Percentiles rank a stretch among this genome's conserved stretches.
These are phyloP conservation scores for Percopsis transmontana DNA, from an alignment of 2,113 vertebrate genomes.

Conservation along the genomic window DNA sequence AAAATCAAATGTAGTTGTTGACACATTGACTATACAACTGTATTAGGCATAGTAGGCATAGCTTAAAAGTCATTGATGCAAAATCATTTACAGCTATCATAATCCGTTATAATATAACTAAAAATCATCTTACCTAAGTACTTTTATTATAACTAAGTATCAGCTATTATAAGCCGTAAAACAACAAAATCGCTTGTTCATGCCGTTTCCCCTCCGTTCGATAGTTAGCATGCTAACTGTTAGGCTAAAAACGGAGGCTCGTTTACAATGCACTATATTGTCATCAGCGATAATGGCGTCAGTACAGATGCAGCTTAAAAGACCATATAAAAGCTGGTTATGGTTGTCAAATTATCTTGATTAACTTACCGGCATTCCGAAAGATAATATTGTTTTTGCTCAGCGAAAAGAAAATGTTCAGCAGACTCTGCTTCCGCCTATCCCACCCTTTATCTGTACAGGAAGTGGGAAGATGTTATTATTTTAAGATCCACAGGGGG, in stretches of 20 bases:
- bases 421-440: slow-evolving; percentile 72
- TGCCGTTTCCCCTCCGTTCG: not conserved
- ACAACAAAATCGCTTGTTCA: not conserved
- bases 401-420: slow-evolving; percentile 36
- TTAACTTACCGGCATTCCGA: slow-evolving; percentile 86
- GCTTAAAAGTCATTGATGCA: not conserved
- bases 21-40: not conserved
- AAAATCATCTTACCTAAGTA: not conserved
- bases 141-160: not conserved
- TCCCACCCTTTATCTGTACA: slow-evolving; percentile 75
- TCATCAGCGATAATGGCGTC: not conserved
- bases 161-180: not conserved
- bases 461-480: slow-evolving; percentile 64
- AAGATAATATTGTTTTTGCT: slow-evolving; percentile 49
- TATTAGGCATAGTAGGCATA: not conserved
- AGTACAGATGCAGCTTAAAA: no score
- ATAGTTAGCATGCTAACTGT: slow-evolving; percentile 31
- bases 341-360: rapidly evolving
- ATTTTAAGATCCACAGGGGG: slow-evolving; percentile 37
- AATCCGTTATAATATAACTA: not conserved
- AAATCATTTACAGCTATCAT: not conserved
- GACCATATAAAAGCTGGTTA: rapidly evolving
- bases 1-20: not conserved
- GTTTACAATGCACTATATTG: not conserved
- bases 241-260: not conserved